Percentiles rank a stretch among this genome's conserved stretches.
phyloP scores from a whole-genome alignment of 2,888 invertebrate species.

The Macrosoma leucophasiata region DNA sequence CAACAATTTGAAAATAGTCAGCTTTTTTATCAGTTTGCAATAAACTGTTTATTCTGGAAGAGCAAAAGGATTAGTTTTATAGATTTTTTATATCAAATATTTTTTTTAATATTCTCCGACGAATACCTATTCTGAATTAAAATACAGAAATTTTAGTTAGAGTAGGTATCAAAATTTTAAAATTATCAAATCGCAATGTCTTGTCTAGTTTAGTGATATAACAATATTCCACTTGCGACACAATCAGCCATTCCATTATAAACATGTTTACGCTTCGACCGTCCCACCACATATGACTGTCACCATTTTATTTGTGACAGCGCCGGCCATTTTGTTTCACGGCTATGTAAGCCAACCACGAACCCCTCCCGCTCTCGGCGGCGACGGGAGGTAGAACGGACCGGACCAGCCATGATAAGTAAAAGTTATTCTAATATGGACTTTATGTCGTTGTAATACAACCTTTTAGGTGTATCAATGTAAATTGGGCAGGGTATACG shows the following conservation, averaged over 20 bases:
- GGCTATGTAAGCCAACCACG: constrained; percentile 55
- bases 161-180: too few species aligned
- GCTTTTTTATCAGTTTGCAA: too few species aligned
- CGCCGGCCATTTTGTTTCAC: constrained; percentile 66
- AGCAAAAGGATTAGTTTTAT: too few species aligned
- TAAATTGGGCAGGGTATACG: constrained; percentile 53
- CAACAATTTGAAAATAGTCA: too few species aligned
- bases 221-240: too few species aligned
- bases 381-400: constrained; percentile 51
- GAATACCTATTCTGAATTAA: too few species aligned
- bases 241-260: neutral
- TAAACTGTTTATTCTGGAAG: too few species aligned
- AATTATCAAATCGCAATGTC: too few species aligned
- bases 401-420: constrained; percentile 33
- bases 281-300: constrained; percentile 9
- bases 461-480: constrained; percentile 27
- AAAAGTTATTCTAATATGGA: constrained; percentile 31
- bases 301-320: constrained; percentile 32
- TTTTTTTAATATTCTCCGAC: too few species aligned
- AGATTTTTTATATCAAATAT: too few species aligned
- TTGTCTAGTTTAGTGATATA: too few species aligned
- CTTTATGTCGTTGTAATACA: constrained; percentile 29
- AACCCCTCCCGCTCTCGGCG: constrained; percentile 51
- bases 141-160: too few species aligned
- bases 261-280: neutral